Base-by-base conservation (phyloP, 1,140 invertebrate genomes). In the Ceratitis capitata region DNA sequence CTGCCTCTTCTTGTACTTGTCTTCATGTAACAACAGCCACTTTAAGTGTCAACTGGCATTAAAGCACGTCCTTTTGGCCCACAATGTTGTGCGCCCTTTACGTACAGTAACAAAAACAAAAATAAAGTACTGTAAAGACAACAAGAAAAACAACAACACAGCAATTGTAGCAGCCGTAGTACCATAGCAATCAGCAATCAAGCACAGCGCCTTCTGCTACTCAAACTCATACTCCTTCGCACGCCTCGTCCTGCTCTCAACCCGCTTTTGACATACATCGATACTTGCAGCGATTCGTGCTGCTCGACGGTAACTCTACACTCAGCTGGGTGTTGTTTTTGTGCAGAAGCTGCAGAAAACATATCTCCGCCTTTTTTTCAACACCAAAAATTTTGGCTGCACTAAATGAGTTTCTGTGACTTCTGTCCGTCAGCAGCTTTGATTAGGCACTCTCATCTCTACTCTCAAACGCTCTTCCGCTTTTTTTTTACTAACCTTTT, bases 21-120 rank as follows among this genome's bases (percentile, higher is more conserved):
- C 69, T 39, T 35, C 69, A 45, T 78, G 39, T 78, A 78, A 78
- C n/a, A n/a, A n/a, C 39, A 45, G 69, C 69, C 69, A 78, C 69
- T 78, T 78, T 78, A 78, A 78, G 39, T 78, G 69, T 78, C 69
- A 78, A 78, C 69, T 78, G 42, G 69, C 69, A 78, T 39, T n/a
- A 78, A 78, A n/a, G 39, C 69, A 7, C 39, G 39, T 78, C 39
- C 69, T 78, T 45, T 47, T 39, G 35, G 32, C 32, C 32, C 64
- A 35, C 64, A 69, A 61, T 26, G 16, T 32, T 29, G 12, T 7
- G 58, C 69, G 12, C 69, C 39, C 39, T 23, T 45, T n/a, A 14
- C 35, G 39, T 6, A 1, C 35, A 45, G 12, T 39, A 23, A 23
- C 14, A 9, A 16, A 3, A 32, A 1, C n/a, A 32, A n/a, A n/a